Conservation (phyloP, 2,113 vertebrate genomes). For the Blennius ocellaris region DNA sequence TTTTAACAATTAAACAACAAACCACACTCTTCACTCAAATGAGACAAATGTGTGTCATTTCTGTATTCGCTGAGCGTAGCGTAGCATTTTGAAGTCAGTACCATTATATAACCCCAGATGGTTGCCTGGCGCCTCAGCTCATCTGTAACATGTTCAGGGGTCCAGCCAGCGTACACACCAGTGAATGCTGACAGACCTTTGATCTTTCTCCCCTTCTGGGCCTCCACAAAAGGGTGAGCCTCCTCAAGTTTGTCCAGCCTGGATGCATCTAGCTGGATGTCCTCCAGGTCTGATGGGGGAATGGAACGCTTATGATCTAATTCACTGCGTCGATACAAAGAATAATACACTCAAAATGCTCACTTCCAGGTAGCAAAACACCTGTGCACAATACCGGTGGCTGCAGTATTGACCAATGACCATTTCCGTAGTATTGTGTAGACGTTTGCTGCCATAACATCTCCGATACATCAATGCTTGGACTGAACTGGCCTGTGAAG, state of each 20-base stretch:
- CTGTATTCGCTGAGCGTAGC: slow-evolving; percentile 12
- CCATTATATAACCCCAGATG: slow-evolving; percentile 69
- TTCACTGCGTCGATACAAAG: slow-evolving; percentile 37
- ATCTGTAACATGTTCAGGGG: slow-evolving; percentile 76
- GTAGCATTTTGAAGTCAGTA: slow-evolving; percentile 35
- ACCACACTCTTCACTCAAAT: slow-evolving; percentile 6
- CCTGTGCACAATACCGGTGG: not conserved
- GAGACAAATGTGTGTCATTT: not conserved
- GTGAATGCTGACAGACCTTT: slow-evolving; percentile 57
- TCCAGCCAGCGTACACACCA: slow-evolving; percentile 46
- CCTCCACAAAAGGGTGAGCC: slow-evolving; percentile 46
- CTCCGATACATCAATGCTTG: too few relatives aligned
- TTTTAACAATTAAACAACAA: not conserved
- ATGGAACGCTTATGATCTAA: slow-evolving; percentile 37
- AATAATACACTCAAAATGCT: slow-evolving; percentile 14
- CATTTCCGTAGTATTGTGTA: too few relatives aligned
- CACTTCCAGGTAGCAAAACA: slow-evolving; percentile 30
- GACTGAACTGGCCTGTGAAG: too few relatives aligned
- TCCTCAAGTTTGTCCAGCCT: slow-evolving; percentile 44
- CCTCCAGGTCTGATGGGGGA: slow-evolving; percentile 47
- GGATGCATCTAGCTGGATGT: slow-evolving; percentile 51
- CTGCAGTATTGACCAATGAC: too few relatives aligned
- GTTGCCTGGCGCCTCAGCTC: slow-evolving; percentile 64
- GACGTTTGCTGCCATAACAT: too few relatives aligned
- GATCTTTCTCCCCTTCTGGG: slow-evolving; percentile 58